These are phyloP conservation scores for Hypocryptadius cinnamomeus DNA, from an alignment of 2,113 vertebrate genomes.

Conservation along the genomic window DNA sequence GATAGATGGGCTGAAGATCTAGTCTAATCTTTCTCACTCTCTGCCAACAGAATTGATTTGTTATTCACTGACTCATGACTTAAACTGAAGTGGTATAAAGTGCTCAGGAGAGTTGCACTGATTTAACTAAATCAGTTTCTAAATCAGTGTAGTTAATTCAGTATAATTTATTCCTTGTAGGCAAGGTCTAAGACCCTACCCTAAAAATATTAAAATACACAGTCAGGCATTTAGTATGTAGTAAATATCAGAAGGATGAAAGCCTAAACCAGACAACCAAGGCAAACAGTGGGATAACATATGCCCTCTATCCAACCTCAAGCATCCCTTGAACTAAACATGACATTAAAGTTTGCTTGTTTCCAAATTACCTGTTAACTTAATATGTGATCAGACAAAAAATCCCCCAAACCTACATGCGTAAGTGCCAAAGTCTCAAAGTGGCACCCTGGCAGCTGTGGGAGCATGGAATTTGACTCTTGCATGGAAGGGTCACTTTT, in stretches of 20 bases:
- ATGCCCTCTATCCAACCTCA: not conserved
- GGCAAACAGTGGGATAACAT: not conserved
- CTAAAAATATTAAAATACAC: not conserved
- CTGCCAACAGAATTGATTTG: conserved; percentile 33
- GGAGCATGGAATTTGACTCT: not conserved
- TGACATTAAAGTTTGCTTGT: not conserved
- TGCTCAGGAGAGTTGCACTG: not conserved
- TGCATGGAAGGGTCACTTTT: not conserved
- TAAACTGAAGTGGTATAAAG: conserved; percentile 5
- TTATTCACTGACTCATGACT: conserved; percentile 5
- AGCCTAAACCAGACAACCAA: not conserved
- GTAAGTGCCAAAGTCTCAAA: not conserved
- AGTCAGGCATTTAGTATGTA: not conserved
- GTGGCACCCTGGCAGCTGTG: not conserved
- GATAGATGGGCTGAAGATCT: conserved; percentile 4
- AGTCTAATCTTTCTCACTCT: conserved; percentile 22
- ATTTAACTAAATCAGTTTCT: conserved; percentile 1
- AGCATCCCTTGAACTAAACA: not conserved
- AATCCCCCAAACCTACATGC: not conserved
- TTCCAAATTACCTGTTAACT: not conserved
- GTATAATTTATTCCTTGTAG: not conserved
- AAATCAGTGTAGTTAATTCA: not conserved
- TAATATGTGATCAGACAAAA: not conserved
- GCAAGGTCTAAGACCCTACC: not conserved
- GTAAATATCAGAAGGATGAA: not conserved